A percentile compares a stretch with the other conserved stretches of the same genome.
Conservation (phyloP, 2,113 vertebrate genomes). For the Pelobates fuscus region DNA sequence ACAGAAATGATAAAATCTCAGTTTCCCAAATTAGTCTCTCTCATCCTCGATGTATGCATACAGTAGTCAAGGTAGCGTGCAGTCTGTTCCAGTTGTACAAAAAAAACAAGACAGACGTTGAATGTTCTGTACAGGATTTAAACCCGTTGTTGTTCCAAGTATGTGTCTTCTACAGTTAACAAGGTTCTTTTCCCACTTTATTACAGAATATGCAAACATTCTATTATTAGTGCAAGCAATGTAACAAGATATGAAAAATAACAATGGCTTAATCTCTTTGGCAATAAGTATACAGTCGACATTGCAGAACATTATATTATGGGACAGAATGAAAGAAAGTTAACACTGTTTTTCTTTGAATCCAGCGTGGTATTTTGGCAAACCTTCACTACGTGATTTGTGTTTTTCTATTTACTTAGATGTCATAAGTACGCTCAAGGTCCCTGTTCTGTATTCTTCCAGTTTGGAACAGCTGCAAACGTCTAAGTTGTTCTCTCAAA, state of each 20-base stretch:
- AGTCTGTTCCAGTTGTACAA: slow-evolving; percentile 50
- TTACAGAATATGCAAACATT: slow-evolving; percentile 45
- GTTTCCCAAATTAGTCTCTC: slow-evolving; percentile 14
- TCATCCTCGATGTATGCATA: slow-evolving; percentile 55
- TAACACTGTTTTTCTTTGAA: slow-evolving; percentile 48
- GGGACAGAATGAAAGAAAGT: slow-evolving; percentile 22
- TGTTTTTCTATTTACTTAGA: slow-evolving; percentile 53
- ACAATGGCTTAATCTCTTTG: slow-evolving; percentile 27
- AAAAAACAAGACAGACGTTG: slow-evolving; percentile 8
- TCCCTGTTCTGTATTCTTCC: slow-evolving; percentile 42
- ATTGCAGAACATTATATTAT: not conserved
- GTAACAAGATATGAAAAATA: slow-evolving; percentile 39
- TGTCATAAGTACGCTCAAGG: slow-evolving; percentile 39
- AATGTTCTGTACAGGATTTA: slow-evolving; percentile 16
- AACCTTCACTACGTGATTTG: slow-evolving; percentile 50
- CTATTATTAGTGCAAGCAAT: slow-evolving; percentile 40
- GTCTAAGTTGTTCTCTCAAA: slow-evolving; percentile 58
- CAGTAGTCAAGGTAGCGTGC: slow-evolving; percentile 53
- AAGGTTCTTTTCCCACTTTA: slow-evolving; percentile 15
- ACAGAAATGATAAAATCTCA: not conserved
- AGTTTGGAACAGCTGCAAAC: slow-evolving; percentile 60
- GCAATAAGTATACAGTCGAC: slow-evolving; percentile 1
- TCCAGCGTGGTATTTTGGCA: slow-evolving; percentile 48
- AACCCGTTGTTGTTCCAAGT: slow-evolving; percentile 56
- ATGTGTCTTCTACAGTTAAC: slow-evolving; percentile 53